A percentile compares a stretch with the other conserved stretches of the same genome.
Evolutionary conservation across 2,113 vertebrate species (phyloP).

Genomic region (Sebastes schlegelii): DNA sequence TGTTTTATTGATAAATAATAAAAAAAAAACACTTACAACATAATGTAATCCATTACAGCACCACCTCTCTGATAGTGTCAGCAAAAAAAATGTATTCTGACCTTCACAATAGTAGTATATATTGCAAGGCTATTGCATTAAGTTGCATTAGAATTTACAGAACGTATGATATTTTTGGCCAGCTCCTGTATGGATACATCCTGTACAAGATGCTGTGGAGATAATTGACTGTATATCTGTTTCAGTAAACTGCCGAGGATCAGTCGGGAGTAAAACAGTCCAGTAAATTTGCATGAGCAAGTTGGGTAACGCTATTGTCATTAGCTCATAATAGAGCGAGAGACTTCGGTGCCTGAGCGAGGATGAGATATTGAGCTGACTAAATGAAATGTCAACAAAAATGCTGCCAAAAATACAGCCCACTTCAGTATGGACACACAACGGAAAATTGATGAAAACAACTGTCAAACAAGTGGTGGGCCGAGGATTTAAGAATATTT

Average conservation of each 20-base stretch:
- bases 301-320: conserved; percentile 31
- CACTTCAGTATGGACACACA: conserved; percentile 46
- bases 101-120: conserved; percentile 9
- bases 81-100: conserved; percentile 1
- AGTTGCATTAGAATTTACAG: conserved; percentile 35
- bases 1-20: conserved; percentile 7
- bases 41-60: conserved; percentile 14
- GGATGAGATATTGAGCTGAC: conserved; percentile 57
- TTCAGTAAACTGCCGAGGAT: background rate
- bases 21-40: conserved; percentile 35
- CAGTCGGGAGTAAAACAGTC: background rate
- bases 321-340: conserved; percentile 35
- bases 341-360: conserved; percentile 30
- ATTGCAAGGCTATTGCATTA: conserved; percentile 7
- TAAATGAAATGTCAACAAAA: conserved; percentile 66
- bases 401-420: conserved; percentile 52
- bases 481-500: conserved; percentile 41
- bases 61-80: conserved; percentile 15
- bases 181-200: background rate
- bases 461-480: conserved; percentile 46
- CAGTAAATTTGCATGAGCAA: conserved; percentile 29
- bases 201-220: background rate
- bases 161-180: background rate
- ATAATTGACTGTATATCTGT: conserved; percentile 1
- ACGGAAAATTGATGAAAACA: conserved; percentile 45